Evolutionary conservation across 2,888 invertebrate genomes (phyloP).

Genomic region (Globia sparganii): DNA sequence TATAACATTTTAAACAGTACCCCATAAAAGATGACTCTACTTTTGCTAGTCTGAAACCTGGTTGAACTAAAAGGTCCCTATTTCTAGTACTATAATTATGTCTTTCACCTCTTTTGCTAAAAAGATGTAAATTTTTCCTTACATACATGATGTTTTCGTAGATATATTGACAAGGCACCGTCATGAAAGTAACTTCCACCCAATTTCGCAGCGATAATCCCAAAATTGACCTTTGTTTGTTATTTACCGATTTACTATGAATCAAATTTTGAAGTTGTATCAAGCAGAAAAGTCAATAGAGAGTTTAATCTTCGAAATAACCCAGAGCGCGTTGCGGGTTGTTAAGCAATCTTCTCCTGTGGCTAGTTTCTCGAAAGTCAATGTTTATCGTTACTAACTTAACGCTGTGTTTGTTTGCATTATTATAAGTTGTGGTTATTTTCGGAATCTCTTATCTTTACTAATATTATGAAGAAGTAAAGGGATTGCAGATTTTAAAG

Average conservation of each 20-base stretch:
- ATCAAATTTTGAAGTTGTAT: slow-evolving; percentile 61
- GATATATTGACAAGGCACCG: no score
- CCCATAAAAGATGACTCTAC: no score
- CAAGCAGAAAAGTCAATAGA: slow-evolving; percentile 63
- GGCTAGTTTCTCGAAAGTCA: slow-evolving; percentile 48
- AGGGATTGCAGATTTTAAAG: not conserved
- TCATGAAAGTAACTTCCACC: slow-evolving; percentile 23
- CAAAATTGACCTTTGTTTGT: slow-evolving; percentile 60
- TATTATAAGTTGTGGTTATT: slow-evolving; percentile 38
- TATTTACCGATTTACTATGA: slow-evolving; percentile 57
- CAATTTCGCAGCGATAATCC: slow-evolving; percentile 54
- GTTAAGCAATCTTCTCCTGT: slow-evolving; percentile 41
- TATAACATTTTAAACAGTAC: no score
- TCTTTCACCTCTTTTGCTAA: no score
- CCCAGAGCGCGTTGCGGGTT: slow-evolving; percentile 43
- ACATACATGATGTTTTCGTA: no score
- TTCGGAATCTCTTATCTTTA: slow-evolving; percentile 5
- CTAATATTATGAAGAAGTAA: not conserved
- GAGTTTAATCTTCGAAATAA: slow-evolving; percentile 66
- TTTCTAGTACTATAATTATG: no score
- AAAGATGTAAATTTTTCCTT: no score
- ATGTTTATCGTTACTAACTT: slow-evolving; percentile 52
- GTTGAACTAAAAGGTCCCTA: no score
- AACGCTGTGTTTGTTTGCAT: slow-evolving; percentile 44
- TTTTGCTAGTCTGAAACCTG: no score